Evolutionary conservation across 2,113 vertebrate species (phyloP).

Genomic region (Hiodon tergisus): DNA sequence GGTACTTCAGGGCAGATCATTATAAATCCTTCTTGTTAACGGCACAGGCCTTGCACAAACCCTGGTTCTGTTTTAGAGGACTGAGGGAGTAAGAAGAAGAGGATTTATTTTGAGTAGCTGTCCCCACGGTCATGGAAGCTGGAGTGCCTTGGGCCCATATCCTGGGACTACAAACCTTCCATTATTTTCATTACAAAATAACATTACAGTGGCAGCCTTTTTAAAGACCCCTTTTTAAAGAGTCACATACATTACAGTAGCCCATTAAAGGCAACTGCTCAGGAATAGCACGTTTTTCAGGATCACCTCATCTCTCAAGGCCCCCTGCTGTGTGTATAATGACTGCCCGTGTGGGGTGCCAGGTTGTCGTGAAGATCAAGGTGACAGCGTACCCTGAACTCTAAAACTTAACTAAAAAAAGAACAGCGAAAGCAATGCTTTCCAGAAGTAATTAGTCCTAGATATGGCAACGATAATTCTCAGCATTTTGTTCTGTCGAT

Average conservation of each 20-base stretch:
- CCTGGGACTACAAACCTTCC: background rate
- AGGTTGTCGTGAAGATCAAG: background rate
- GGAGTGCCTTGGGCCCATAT: background rate
- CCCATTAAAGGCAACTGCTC: no score
- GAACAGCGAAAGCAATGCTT: background rate
- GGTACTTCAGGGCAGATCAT: no score
- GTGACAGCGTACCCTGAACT: background rate
- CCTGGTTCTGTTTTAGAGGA: background rate
- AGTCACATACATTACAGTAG: background rate
- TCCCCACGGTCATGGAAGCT: background rate
- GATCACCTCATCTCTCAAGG: background rate
- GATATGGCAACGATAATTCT: background rate
- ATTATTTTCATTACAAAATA: no score
- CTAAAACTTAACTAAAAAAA: background rate
- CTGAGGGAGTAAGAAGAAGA: background rate
- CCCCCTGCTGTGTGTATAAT: background rate
- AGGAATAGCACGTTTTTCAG: no score
- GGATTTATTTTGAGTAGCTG: background rate
- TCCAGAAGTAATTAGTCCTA: background rate
- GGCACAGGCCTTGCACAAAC: no score
- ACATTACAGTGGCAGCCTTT: no score
- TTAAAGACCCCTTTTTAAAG: background rate
- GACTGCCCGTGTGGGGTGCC: background rate
- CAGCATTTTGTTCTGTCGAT: conserved; percentile 11
- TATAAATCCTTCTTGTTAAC: no score